phyloP scores from a whole-genome alignment of 1,140 invertebrate species.

The Drosophila oshimai region DNA sequence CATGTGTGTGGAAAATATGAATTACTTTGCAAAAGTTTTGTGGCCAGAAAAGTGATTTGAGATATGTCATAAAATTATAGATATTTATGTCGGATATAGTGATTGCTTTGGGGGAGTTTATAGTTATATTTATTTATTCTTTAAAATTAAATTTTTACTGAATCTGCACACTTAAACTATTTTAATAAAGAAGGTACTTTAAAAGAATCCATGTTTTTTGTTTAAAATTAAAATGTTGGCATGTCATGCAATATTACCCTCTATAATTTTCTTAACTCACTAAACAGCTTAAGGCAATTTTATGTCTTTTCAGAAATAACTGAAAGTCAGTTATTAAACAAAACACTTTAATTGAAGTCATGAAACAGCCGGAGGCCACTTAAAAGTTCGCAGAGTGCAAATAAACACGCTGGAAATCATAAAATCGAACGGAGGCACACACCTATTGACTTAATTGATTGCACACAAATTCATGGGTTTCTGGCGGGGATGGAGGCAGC shows the following conservation, averaged over 20 bases:
- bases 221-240: too few species aligned
- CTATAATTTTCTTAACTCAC: not conserved
- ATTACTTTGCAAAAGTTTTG: constrained; percentile 20
- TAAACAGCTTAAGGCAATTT: not conserved
- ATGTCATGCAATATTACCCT: too few species aligned
- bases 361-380: constrained; percentile 9
- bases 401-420: constrained; percentile 3
- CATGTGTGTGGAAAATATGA: constrained; percentile 21
- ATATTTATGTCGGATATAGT: not conserved
- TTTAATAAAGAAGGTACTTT: too few species aligned
- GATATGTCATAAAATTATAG: not conserved
- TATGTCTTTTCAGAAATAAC: not conserved
- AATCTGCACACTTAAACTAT: too few species aligned
- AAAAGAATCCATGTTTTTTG: too few species aligned
- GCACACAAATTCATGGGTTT: constrained; percentile 51
- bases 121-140: not conserved
- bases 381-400: not conserved
- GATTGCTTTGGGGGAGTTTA: not conserved
- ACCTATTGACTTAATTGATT: constrained; percentile 75
- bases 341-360: constrained; percentile 46
- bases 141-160: too few species aligned
- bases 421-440: constrained; percentile 34
- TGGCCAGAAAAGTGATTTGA: not conserved
- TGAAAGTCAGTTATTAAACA: constrained; percentile 2
- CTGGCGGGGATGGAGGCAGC: constrained; percentile 7